Evolutionary conservation across 2,113 vertebrate genomes (phyloP), one percentile per base, ranked within the genome.

Genomic region (Mus spicilegus): DNA sequence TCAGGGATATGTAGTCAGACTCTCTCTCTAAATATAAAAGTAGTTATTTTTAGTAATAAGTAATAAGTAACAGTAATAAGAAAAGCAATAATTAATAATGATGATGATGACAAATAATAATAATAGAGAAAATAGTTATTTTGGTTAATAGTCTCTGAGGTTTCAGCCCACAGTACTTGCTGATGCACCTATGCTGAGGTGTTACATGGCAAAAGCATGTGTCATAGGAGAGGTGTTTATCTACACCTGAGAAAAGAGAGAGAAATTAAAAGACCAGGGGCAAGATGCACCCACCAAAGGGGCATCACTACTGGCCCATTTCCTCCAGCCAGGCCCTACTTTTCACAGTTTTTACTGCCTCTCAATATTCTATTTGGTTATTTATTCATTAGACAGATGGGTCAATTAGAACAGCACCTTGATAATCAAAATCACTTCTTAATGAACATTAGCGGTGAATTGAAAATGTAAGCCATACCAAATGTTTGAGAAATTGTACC

Each of bases 401-500:
- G 4, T 42, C 72, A 36, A 39, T 89, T 73, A 75, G 4, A 58
- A 26, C 36, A 42, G 22, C 13, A 73, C 33, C 13, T 4, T 56
- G 30, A 39, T 56, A 56, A 28, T 39, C 69, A 39, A 56, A 56
- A 39, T 89, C 51, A 56, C 36, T 87, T n/a, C 26, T 42, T n/a
- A 56, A 13, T 42, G 24, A 58, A 54, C 16, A 9, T 30, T 28
- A 8, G 51, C n/a, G 36, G 13, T 1, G 22, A 1, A 20, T 58
- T 58, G 58, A 36, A 58, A 4, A 11, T 39, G 7, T 39, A 73
- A 54, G 30, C 22, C 4, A 58, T 19, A 88, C 0, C 17, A 77
- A 46, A 36, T 46, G 36, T 90, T 76, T 95, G 33, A 42, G 30
- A 90, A 96, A 90, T 70, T 33, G 72, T 76, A 88, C 75, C 70